Evolutionary conservation across 2,888 invertebrate genomes (phyloP).

Genomic region (Oeneis ivallda): DNA sequence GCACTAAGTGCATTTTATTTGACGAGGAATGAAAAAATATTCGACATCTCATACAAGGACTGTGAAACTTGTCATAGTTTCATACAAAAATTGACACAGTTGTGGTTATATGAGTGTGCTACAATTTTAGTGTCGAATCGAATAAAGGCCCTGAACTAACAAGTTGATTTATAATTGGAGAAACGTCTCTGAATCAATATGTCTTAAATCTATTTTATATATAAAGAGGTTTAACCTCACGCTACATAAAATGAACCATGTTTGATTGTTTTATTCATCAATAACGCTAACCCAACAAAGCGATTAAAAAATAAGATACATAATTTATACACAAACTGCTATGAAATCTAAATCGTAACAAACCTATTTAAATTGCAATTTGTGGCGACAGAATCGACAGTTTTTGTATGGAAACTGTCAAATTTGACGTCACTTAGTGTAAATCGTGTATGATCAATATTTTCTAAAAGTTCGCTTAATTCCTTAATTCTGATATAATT

Average conservation of each 20-base stretch:
- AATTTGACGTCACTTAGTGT: neutral
- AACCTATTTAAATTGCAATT: too few species aligned
- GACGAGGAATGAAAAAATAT: neutral
- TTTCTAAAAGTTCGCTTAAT: neutral
- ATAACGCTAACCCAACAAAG: slow-evolving; percentile 25
- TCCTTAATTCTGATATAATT: neutral
- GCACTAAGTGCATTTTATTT: neutral
- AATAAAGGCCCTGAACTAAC: slow-evolving; percentile 48
- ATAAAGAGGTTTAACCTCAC: slow-evolving; percentile 18
- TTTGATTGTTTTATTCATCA: slow-evolving; percentile 21
- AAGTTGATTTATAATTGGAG: slow-evolving; percentile 44
- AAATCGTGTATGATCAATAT: neutral
- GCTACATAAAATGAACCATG: slow-evolving; percentile 25
- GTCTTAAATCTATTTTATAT: slow-evolving; percentile 32
- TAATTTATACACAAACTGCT: neutral
- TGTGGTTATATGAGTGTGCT: neutral
- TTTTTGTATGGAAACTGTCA: neutral
- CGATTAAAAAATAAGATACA: neutral
- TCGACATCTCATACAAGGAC: neutral
- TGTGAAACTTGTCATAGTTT: neutral
- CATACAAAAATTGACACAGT: neutral
- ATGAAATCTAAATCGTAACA: neutral
- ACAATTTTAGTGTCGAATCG: slow-evolving; percentile 1
- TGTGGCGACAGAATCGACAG: neutral
- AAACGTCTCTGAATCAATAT: slow-evolving; percentile 27